phyloP scores from a whole-genome alignment of 1,140 invertebrate species.

The Reticulitermes speratus region DNA sequence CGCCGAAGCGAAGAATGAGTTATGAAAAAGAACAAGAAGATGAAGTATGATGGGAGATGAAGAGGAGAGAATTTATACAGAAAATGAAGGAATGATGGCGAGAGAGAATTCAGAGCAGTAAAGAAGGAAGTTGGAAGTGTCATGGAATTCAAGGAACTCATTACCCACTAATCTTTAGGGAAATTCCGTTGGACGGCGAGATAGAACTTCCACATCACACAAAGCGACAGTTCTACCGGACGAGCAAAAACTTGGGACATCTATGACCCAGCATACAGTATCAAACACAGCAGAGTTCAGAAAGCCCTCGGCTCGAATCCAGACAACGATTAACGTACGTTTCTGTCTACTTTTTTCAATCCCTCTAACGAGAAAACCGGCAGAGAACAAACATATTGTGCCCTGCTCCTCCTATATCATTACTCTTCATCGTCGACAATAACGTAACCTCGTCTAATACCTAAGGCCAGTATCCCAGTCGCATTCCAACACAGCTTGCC shows the following conservation, averaged over 20 bases:
- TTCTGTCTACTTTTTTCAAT: too few relatives aligned
- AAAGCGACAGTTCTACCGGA: neutral
- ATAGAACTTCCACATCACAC: neutral
- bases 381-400: too few relatives aligned
- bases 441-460: too few relatives aligned
- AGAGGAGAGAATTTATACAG: constrained; percentile 6
- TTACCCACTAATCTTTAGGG: neutral
- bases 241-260: neutral
- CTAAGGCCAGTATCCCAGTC: too few relatives aligned
- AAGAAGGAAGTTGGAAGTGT: neutral
- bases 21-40: neutral
- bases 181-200: neutral
- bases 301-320: too few relatives aligned
- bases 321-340: too few relatives aligned
- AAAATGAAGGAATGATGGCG: neutral
- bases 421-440: too few relatives aligned
- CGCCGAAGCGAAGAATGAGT: neutral
- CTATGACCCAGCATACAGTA: too few relatives aligned
- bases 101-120: neutral
- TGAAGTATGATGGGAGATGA: neutral
- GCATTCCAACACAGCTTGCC: too few relatives aligned
- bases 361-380: too few relatives aligned
- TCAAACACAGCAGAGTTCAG: too few relatives aligned
- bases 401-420: too few relatives aligned
- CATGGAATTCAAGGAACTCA: neutral